Percentiles rank a stretch among this genome's conserved stretches.
These are phyloP conservation scores for Petrophora chlorosata DNA, from an alignment of 2,888 invertebrate species.

Conservation along the genomic window DNA sequence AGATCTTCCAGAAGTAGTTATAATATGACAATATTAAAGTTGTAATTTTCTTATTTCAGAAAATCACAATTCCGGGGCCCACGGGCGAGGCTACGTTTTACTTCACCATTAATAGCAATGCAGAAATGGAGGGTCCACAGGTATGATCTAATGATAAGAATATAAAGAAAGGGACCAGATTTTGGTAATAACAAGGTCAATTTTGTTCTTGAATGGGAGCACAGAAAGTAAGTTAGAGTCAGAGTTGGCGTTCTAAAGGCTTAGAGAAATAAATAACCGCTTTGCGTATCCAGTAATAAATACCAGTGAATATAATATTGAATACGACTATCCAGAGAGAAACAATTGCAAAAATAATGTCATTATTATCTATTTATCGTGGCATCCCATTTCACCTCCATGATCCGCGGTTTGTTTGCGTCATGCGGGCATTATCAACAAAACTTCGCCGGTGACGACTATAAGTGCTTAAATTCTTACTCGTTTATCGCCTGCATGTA, in stretches of 20 bases:
- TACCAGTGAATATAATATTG: not conserved
- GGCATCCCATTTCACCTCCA: constrained; percentile 52
- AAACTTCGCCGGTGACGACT: constrained; percentile 28
- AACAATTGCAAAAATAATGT: constrained; percentile 26
- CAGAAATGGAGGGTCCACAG: constrained; percentile 92
- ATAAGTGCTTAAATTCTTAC: constrained; percentile 22
- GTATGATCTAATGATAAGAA: constrained; percentile 45
- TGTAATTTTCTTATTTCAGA: constrained; percentile 78
- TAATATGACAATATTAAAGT: constrained; percentile 6
- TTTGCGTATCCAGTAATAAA: too few species aligned
- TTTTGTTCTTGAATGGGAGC: too few species aligned
- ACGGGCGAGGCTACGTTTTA: constrained; percentile 85
- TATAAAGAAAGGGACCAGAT: not conserved
- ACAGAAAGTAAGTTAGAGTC: too few species aligned
- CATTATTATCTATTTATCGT: constrained; percentile 40
- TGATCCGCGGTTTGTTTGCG: constrained; percentile 44
- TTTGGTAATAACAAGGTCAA: too few species aligned
- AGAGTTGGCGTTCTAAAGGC: too few species aligned
- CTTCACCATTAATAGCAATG: constrained; percentile 91
- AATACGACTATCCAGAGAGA: constrained; percentile 5
- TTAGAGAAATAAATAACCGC: too few species aligned
- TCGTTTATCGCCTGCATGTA: constrained; percentile 10
- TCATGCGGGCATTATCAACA: constrained; percentile 55
- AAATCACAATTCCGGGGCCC: constrained; percentile 90
- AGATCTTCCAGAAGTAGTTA: too few species aligned